Conservation (phyloP, 2,797 vertebrate species). For the Enteromius fasciolatus region DNA sequence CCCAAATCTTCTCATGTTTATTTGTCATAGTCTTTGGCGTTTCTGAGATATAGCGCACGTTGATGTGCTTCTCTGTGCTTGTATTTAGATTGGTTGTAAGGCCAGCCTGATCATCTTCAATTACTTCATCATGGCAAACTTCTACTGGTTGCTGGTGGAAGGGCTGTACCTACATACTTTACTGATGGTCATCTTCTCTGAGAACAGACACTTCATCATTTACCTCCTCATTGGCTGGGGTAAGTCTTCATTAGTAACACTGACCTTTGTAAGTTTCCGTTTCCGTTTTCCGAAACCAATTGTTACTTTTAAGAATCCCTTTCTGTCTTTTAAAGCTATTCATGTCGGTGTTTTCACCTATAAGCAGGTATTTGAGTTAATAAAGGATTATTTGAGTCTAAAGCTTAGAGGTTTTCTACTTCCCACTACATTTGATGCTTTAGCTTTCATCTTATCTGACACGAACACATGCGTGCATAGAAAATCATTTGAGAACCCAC, state of each 20-base stretch:
- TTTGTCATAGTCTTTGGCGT: background rate
- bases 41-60: background rate
- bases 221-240: slow-evolving; percentile 88
- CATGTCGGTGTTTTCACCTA: background rate
- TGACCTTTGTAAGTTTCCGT: background rate
- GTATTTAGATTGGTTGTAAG: slow-evolving; percentile 88
- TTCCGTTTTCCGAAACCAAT: background rate
- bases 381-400: background rate
- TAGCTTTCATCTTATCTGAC: slow-evolving; percentile 29
- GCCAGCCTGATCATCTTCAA: slow-evolving; percentile 87
- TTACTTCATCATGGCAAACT: slow-evolving; percentile 92
- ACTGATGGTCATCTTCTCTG: slow-evolving; percentile 83
- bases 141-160: slow-evolving; percentile 95
- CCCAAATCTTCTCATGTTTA: background rate
- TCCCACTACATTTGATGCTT: slow-evolving; percentile 11
- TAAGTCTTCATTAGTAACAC: slow-evolving; percentile 64
- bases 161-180: slow-evolving; percentile 91
- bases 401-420: background rate
- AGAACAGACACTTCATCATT: slow-evolving; percentile 78
- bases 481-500: slow-evolving; percentile 10
- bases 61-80: slow-evolving; percentile 13
- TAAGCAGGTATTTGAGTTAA: slow-evolving; percentile 9
- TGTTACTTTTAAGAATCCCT: background rate
- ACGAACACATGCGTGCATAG: slow-evolving; percentile 22
- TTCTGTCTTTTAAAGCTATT: background rate